These are phyloP conservation scores for Felis catus DNA, from an alignment of 2,113 vertebrate species.

Conservation along the genomic window F.catus_Fca126_mat1.0 CM031419.1:138225001-138225500, in stretches of 20 bases:
- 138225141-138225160: not conserved
- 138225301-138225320: not conserved
- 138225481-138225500: slow-evolving; percentile 41
- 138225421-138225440: slow-evolving; percentile 15
- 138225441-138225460: not conserved
- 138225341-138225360: not conserved
- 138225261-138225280: not conserved
- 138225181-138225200: not conserved
- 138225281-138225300: not conserved
- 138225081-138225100: not conserved
- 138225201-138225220: not conserved
- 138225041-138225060: not conserved
- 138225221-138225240: not conserved
- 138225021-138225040: not conserved
- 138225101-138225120: not conserved
- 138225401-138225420: not conserved
- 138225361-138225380: not conserved
- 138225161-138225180: not conserved
- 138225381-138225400: not conserved
- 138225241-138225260: not conserved
- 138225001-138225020: not conserved
- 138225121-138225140: not conserved
- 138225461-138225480: slow-evolving; percentile 44
- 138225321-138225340: not conserved
- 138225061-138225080: not conserved